Base-by-base conservation (phyloP, 2,797 vertebrate species). In the Tamandua tetradactyla region DNA sequence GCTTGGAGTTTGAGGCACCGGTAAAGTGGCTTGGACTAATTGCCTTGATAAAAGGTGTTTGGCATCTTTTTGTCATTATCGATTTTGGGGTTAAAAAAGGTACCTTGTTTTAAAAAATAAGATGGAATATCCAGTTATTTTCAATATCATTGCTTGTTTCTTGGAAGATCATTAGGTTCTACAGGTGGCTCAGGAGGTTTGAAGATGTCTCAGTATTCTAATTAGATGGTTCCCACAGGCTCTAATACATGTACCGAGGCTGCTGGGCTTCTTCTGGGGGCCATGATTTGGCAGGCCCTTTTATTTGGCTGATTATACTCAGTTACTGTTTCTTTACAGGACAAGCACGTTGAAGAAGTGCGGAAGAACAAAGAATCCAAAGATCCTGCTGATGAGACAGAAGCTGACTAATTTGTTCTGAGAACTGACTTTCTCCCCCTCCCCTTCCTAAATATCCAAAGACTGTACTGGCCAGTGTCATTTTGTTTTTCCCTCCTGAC, bases 261-360 rank as follows among this genome's bases (percentile, higher is more conserved):
- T 17, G 32, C 78, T 37, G 44, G 62, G 59, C 57, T 40, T 76
- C 20, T 81, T 27, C 25, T 5, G 20, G 32, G 23, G 25, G 27
- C 12, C 0, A 0, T 40, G 17, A 2, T 49, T 64, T 11, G 12
- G 44, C 37, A 49, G 52, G 32, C 47, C 64, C 44, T 52, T 88
- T 62, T 52, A 62, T 87, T 47, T 1, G 42, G 55, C 62, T 13
- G 89, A 81, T 62, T 75, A 32, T 32, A 27, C 12, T 25, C 75
- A 59, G 76, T 91, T 72, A 80, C 96, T 64, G 17, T 94, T 98
- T 90, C 78, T 97, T 89, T 55, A 7, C 96, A 99, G 99, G 99
- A 99, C 96, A 99, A 99, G 98, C 99, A 99, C 87, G 87, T 99
- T 12, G 99, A 99, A 97, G 99, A 99, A 97, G 99, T 99, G 49